Base-by-base conservation (phyloP, 2,888 invertebrate genomes). In the Reticulitermes lucifugus region DNA sequence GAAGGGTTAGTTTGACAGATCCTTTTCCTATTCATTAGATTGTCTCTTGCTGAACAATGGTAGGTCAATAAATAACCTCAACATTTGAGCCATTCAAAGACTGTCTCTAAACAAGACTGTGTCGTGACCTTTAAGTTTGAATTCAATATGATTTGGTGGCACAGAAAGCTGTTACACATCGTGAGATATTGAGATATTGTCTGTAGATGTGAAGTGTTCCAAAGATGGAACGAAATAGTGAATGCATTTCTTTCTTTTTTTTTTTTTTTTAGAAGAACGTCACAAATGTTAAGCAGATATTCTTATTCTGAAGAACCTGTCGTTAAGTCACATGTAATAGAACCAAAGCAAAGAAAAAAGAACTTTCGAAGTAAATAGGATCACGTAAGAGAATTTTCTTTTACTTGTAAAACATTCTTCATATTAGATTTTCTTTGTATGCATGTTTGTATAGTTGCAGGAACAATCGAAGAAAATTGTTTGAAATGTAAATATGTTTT, bases 81-180 rank as follows among this genome's bases (percentile, higher is more conserved):
- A 51, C 79, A 79, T 79, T 79, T 79, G 55, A 51, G 79, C 29
- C 79, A 79, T 60, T 80, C 80, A 80, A 73, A 73, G 6, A 41
- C 21, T 41, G 41, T 73, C 73, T 73, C n/a, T 65, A 10, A 25
- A 65, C n/a, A 25, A 25, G 25, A 14, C 10, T 21, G 18, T 73
- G 73, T 41, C 73, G 41, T 73, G 73, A 73, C 73, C 25, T 71
- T 25, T 29, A 41, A 5, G 73, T 41, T 21, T 65, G 25, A n/a
- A 65, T 65, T 65, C 25, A n/a, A 25, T 3, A 12, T 25, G 25
- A 65, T 65, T 65, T 65, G 65, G 12, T 65, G 65, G 65, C 65
- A 65, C 65, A 65, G 6, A n/a, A 65, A 25, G n/a, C 25, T 41
- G 73, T 73, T 35, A 73, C 73, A 73, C 73, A 41, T 73, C 73